phyloP scores from a whole-genome alignment of 2,113 vertebrate genomes.

The Plotosus lineatus region DNA sequence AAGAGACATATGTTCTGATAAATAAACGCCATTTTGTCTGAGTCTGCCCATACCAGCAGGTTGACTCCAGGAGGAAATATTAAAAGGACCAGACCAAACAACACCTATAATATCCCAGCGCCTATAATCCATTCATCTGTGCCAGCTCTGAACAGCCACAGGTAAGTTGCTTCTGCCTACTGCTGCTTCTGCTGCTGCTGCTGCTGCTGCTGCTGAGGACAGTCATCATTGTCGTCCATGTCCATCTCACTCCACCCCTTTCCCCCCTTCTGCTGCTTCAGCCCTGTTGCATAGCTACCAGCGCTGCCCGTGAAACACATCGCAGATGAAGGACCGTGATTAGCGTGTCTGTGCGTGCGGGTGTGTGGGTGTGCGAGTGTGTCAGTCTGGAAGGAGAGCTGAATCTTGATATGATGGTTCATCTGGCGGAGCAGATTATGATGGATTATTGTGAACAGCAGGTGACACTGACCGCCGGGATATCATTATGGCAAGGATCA shows the following conservation, averaged over 20 bases:
- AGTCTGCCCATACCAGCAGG: not conserved
- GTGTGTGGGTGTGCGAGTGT: constrained; percentile 41
- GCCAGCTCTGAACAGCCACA: constrained; percentile 10
- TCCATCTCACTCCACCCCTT: constrained; percentile 36
- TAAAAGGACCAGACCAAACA: not conserved
- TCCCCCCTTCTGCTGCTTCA: constrained; percentile 47
- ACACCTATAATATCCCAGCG: not conserved
- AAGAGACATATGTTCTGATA: constrained; percentile 21
- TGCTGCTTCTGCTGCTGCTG: too few species aligned
- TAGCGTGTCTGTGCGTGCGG: constrained; percentile 32
- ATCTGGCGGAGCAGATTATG: not conserved
- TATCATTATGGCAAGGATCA: constrained; percentile 1
- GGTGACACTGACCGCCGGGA: constrained; percentile 19
- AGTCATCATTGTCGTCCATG: constrained; percentile 24
- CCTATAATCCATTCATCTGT: not conserved
- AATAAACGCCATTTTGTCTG: not conserved
- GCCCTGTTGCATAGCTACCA: constrained; percentile 56
- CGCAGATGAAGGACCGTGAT: constrained; percentile 48
- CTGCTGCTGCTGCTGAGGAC: constrained; percentile 29
- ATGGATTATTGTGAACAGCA: constrained; percentile 18
- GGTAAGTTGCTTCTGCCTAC: constrained; percentile 36
- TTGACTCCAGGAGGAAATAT: not conserved
- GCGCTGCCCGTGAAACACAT: constrained; percentile 48
- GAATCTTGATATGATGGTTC: constrained; percentile 34
- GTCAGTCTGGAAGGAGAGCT: constrained; percentile 28